Conservation (phyloP, 2,113 vertebrate species). For the Zootoca vivipara region DNA sequence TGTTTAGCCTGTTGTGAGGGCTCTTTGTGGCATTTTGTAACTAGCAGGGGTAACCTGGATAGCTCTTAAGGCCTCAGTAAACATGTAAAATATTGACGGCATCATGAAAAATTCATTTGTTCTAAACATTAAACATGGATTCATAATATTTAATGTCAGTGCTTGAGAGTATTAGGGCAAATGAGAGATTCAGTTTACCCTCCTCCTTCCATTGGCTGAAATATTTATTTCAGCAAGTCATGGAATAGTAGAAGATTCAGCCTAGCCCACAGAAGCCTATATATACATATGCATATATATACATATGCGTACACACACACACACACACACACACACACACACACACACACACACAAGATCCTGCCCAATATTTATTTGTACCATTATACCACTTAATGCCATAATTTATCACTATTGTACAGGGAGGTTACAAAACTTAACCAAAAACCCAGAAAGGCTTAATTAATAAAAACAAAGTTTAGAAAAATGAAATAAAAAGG, state of each 20-base stretch:
- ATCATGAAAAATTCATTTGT: slow-evolving; percentile 5
- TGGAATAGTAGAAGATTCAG: neutral
- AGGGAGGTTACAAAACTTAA: too few relatives aligned
- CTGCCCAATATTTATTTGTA: too few relatives aligned
- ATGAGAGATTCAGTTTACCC: neutral
- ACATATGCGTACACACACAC: too few relatives aligned
- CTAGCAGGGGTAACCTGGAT: neutral
- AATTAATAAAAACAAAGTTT: too few relatives aligned
- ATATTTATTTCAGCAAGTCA: neutral
- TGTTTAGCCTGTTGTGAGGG: neutral
- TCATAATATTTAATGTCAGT: neutral
- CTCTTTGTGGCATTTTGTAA: neutral
- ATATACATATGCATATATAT: too few relatives aligned
- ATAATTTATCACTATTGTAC: too few relatives aligned
- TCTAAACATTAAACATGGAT: slow-evolving; percentile 18
- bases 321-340: too few relatives aligned
- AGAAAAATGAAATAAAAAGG: too few relatives aligned
- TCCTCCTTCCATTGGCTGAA: neutral
- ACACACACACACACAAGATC: too few relatives aligned
- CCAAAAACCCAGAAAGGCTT: too few relatives aligned
- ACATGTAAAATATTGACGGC: slow-evolving; percentile 10
- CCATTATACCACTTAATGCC: too few relatives aligned
- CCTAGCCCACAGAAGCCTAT: too few relatives aligned
- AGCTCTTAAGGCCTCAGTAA: neutral
- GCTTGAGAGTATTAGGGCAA: neutral